These are phyloP conservation scores for Cichladusa arquata DNA, from an alignment of 2,113 vertebrate genomes.

Conservation along the genomic window DNA sequence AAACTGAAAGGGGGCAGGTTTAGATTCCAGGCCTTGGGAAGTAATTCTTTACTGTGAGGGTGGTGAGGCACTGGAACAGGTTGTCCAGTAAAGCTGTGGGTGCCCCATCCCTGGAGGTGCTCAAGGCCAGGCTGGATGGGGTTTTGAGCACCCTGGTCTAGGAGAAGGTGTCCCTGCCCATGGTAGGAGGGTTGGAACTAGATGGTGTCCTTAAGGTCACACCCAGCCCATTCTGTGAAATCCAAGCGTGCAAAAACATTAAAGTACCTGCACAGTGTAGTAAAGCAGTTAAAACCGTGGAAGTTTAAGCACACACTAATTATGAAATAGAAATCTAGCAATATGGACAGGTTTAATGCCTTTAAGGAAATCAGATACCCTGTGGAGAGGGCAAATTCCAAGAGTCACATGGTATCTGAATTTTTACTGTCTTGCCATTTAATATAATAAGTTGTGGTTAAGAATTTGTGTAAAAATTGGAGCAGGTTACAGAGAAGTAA, in stretches of 20 bases:
- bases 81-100: neutral
- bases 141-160: neutral
- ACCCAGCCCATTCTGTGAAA: neutral
- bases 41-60: neutral
- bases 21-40: neutral
- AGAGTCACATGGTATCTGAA: neutral
- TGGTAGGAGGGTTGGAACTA: neutral
- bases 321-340: neutral
- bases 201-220: neutral
- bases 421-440: neutral
- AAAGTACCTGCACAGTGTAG: neutral
- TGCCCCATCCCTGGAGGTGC: neutral
- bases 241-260: neutral
- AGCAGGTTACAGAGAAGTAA: neutral
- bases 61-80: neutral
- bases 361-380: neutral
- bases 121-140: neutral
- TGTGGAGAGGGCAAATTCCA: neutral
- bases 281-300: neutral
- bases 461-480: neutral
- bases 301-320: neutral
- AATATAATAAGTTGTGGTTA: neutral
- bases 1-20: neutral
- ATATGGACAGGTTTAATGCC: neutral
- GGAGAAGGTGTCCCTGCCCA: no score